A percentile compares a stretch with the other conserved stretches of the same genome.
These are phyloP conservation scores for Amphimallon solstitiale DNA, from an alignment of 2,888 invertebrate genomes.

Conservation along the genomic window DNA sequence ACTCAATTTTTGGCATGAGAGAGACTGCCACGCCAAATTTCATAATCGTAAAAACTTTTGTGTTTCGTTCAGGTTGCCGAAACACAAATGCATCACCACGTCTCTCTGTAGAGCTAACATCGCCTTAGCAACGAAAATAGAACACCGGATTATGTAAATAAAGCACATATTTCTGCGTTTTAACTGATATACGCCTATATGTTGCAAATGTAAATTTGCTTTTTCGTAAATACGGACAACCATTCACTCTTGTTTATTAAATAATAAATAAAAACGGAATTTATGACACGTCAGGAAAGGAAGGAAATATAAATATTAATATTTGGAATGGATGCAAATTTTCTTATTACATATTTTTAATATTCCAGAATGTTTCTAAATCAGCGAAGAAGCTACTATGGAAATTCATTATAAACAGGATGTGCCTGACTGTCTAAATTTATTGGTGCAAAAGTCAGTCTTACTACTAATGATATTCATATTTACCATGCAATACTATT, in stretches of 20 bases:
- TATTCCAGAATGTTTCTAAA: too few relatives aligned
- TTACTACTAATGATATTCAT: too few relatives aligned
- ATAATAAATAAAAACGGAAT: conserved; percentile 27
- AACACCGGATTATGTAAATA: conserved; percentile 24
- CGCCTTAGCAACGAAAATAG: conserved; percentile 20
- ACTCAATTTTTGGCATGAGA: conserved; percentile 1
- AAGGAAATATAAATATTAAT: conserved; percentile 15
- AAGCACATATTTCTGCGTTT: conserved; percentile 20
- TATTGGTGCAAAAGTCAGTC: too few relatives aligned
- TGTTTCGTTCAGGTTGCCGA: not conserved
- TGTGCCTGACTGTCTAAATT: too few relatives aligned
- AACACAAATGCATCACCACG: not conserved
- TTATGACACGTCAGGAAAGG: conserved; percentile 11
- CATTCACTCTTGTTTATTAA: conserved; percentile 8
- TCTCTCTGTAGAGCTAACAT: not conserved
- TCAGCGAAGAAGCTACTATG: too few relatives aligned
- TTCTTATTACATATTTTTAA: too few relatives aligned
- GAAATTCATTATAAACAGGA: too few relatives aligned
- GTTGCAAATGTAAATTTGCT: too few relatives aligned
- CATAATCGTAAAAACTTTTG: conserved; percentile 11
- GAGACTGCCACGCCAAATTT: not conserved
- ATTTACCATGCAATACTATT: too few relatives aligned
- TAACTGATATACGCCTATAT: not conserved
- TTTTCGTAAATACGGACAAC: not conserved
- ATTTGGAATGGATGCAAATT: not conserved